Conservation (phyloP, 1,140 invertebrate genomes). For the Cryptotermes secundus region DNA sequence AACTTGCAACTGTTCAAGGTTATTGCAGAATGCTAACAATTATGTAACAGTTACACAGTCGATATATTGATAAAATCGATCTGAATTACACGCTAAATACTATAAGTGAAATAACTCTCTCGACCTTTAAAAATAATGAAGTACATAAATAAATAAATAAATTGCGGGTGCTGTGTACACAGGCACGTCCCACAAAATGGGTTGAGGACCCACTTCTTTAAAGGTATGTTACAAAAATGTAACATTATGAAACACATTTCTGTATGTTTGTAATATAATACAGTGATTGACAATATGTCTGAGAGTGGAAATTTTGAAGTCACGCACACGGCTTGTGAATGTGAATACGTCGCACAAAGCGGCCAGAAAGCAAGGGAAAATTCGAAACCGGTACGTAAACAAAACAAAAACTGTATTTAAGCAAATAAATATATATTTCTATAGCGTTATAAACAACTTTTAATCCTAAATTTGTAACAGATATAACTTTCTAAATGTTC, state of each 20-base stretch:
- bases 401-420: not conserved
- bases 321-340: constrained; percentile 33
- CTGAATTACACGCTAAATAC: not conserved
- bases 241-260: not conserved
- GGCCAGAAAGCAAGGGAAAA: not conserved
- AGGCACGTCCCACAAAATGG: not conserved
- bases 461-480: not conserved
- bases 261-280: not conserved
- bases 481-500: not conserved
- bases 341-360: not conserved
- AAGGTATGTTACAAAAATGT: not conserved
- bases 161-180: constrained; percentile 32
- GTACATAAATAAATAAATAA: too few species aligned
- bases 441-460: not conserved
- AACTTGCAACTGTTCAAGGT: not conserved
- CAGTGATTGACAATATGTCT: not conserved
- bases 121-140: constrained; percentile 11
- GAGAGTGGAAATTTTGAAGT: not conserved
- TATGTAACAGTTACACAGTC: not conserved
- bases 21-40: not conserved
- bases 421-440: not conserved
- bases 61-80: not conserved
- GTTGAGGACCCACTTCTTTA: not conserved
- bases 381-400: not conserved
- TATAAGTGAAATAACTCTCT: not conserved